Percentiles rank a stretch among this genome's conserved stretches.
Evolutionary conservation across 1,140 invertebrate species (phyloP).

Genomic region (Rhyacophila brunnea): DNA sequence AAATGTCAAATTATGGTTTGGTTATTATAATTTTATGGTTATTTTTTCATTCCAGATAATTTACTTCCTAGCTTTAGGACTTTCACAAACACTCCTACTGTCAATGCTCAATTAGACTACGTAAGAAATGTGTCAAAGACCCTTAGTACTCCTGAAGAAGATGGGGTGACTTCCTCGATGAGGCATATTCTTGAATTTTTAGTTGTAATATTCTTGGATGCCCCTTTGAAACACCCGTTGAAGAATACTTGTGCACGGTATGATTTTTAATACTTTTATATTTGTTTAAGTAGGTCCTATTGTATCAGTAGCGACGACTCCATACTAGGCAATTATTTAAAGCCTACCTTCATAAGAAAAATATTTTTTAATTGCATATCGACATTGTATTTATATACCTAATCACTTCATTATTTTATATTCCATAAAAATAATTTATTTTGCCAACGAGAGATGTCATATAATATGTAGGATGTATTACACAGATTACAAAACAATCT

Average conservation of each 20-base stretch:
- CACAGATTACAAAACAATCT: too few species aligned
- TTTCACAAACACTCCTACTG: conserved; percentile 15
- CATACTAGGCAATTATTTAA: too few species aligned
- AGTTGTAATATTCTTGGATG: conserved; percentile 27
- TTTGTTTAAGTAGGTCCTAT: too few species aligned
- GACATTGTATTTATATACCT: too few species aligned
- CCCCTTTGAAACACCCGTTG: conserved; percentile 30
- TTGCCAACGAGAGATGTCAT: too few species aligned
- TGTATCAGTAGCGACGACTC: too few species aligned
- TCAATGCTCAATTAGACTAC: conserved; percentile 22
- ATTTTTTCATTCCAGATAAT: conserved; percentile 7
- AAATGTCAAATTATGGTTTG: not conserved
- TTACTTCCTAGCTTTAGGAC: conserved; percentile 9
- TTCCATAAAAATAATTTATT: too few species aligned
- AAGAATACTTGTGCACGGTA: conserved; percentile 23
- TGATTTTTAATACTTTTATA: not conserved
- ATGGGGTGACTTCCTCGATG: not conserved
- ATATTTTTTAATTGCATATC: too few species aligned
- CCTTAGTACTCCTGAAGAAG: not conserved
- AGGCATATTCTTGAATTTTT: conserved; percentile 13
- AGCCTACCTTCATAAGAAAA: too few species aligned
- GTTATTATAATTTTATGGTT: too few species aligned
- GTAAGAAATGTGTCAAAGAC: conserved; percentile 16
- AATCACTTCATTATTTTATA: too few species aligned
- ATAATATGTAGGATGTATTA: too few species aligned